Base-by-base conservation (phyloP, 2,797 vertebrate species). In the Cuculus canorus region DNA sequence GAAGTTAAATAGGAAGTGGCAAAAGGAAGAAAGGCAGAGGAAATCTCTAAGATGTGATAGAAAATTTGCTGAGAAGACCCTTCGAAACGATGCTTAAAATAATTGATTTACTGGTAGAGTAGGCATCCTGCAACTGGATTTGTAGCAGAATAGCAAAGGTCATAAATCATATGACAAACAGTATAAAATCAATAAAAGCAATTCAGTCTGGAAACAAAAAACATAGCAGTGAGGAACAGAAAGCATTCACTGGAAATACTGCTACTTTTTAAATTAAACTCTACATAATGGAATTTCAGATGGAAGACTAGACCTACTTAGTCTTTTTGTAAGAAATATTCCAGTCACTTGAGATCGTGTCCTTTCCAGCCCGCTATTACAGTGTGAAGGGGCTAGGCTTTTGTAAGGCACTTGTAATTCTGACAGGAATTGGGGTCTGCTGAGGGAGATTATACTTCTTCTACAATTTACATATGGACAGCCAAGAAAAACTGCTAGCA, bases 171-270 rank as follows among this genome's bases (percentile, higher is more conserved):
- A 90, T 57, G 65, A 72, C 50, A 71, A 91, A 83, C 69, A 64
- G 65, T 72, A 88, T 27, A 65, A 90, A 92, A 90, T 86, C 90
- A 88, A 90, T 95, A 66, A 82, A 86, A 88, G 17, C 54, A 90
- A 92, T 93, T 93, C 61, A 56, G 13, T 48, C 33, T 88, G 61
- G 77, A 88, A 94, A 92, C 45, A 22, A 88, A 81, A 56, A 86
- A 66, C 33, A 65, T 12, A 77, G 15, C 32, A 75, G 27, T 35
- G 24, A 75, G 45, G 7, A 37, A 54, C 16, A 45, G 41, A 88
- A 78, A 90, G 59, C 25, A 56, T 0, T 0, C 11, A 41, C 57
- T 41, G 91, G 82, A 81, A 95, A 65, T 68, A 65, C 13, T 50
- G 10, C 50, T 75, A 30, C 57, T 80, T 78, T 50, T 94, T 92